Evolutionary conservation across 2,888 invertebrate species (phyloP).

Genomic region (Stenotaenia linearis): DNA sequence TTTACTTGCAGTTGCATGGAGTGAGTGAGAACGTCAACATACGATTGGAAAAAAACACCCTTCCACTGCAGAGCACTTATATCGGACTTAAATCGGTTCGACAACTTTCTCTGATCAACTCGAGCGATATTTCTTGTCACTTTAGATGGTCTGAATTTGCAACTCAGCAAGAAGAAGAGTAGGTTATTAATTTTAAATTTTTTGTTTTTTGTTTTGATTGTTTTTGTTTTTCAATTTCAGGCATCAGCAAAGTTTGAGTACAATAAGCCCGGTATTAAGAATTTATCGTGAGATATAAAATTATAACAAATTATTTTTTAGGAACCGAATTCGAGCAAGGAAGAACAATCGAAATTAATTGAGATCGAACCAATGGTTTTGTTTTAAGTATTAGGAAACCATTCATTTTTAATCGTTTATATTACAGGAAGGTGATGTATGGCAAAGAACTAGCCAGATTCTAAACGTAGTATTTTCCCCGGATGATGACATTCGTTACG

Average conservation of each 20-base stretch:
- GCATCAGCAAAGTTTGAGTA: neutral
- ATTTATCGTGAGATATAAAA: no score
- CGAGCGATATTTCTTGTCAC: neutral
- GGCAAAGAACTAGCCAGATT: neutral
- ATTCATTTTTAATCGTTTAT: neutral
- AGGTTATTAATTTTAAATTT: neutral
- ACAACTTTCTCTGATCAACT: neutral
- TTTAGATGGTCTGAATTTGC: neutral
- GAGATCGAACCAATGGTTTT: neutral
- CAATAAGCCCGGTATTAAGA: neutral
- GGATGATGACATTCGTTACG: neutral
- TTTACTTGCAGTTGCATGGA: neutral
- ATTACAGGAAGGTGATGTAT: slow-evolving; percentile 17
- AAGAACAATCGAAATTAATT: neutral
- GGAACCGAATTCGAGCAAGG: neutral
- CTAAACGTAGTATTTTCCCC: neutral
- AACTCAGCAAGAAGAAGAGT: neutral
- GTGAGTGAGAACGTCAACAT: slow-evolving; percentile 20
- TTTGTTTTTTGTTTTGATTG: neutral
- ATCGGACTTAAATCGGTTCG: neutral
- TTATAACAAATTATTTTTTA: neutral
- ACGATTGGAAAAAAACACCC: neutral
- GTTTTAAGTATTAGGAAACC: neutral
- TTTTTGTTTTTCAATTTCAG: neutral
- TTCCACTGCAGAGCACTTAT: neutral